Percentiles rank a stretch among this genome's conserved stretches.
Conservation (phyloP, 2,113 vertebrate genomes). For the Desmodus rotundus region DNA sequence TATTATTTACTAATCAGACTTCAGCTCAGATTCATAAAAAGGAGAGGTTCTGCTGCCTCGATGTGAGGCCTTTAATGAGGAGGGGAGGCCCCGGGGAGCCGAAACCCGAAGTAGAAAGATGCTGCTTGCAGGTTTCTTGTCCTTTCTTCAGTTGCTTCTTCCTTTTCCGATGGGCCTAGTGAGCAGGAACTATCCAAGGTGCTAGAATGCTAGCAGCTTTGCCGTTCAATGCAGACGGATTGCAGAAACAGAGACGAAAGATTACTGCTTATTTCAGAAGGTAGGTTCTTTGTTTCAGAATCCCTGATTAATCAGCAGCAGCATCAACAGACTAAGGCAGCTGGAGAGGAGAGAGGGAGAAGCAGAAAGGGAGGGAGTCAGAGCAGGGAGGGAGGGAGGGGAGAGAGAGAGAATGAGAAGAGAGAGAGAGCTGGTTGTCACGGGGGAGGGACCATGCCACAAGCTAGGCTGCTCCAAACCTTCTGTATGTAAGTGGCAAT, state of each 20-base stretch:
- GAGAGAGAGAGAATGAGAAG: constrained; percentile 19
- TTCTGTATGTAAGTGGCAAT: constrained; percentile 79
- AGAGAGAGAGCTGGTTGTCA: constrained; percentile 64
- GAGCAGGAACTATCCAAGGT: constrained; percentile 84
- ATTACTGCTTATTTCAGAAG: constrained; percentile 79
- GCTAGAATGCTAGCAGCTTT: constrained; percentile 80
- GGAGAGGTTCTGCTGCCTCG: constrained; percentile 67
- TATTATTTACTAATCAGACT: constrained; percentile 75
- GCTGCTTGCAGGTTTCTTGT: constrained; percentile 69
- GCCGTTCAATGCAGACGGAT: constrained; percentile 74
- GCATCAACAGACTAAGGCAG: constrained; percentile 80
- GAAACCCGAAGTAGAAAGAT: constrained; percentile 69
- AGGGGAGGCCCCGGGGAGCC: constrained; percentile 71
- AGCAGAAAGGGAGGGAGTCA: constrained; percentile 72
- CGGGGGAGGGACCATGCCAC: constrained; percentile 78
- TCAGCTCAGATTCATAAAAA: constrained; percentile 70
- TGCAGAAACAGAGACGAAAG: constrained; percentile 77
- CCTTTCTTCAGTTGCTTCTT: constrained; percentile 65
- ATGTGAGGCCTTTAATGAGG: constrained; percentile 71
- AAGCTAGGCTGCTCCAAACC: constrained; percentile 80
- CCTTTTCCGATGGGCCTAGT: constrained; percentile 74
- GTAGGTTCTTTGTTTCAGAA: constrained; percentile 89
- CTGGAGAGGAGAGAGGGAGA: constrained; percentile 76
- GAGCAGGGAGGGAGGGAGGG: constrained; percentile 33
- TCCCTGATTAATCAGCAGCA: constrained; percentile 84